Evolutionary conservation across 2,888 invertebrate species (phyloP).

Genomic region (Yponomeuta malinellus): DNA sequence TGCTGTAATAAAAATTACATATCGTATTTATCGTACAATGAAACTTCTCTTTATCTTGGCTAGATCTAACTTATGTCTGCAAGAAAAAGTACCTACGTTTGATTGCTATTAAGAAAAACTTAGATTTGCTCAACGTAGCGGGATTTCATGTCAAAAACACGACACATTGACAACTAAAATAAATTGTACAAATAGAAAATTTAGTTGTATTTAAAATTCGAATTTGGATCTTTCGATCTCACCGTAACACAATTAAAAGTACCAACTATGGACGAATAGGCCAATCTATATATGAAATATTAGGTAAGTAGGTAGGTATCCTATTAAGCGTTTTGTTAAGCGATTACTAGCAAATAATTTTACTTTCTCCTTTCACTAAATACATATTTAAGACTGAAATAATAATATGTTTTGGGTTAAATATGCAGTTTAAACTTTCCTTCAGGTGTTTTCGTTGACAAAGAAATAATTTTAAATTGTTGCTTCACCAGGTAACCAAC

Average conservation of each 20-base stretch:
- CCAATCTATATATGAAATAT: background rate
- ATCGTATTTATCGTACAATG: background rate
- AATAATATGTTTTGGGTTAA: too few species aligned
- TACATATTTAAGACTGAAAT: too few species aligned
- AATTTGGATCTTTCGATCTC: slow-evolving; percentile 3
- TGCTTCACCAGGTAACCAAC: too few species aligned
- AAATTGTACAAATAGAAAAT: slow-evolving; percentile 1
- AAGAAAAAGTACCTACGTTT: too few species aligned
- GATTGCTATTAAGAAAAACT: background rate
- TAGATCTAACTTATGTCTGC: background rate
- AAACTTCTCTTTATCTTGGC: background rate
- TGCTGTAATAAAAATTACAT: background rate
- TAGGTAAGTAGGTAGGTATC: background rate
- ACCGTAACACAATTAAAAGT: background rate
- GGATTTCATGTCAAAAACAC: background rate
- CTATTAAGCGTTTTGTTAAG: background rate
- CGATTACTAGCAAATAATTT: background rate
- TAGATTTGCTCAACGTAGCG: background rate
- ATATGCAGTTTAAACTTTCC: too few species aligned
- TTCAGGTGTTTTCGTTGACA: too few species aligned
- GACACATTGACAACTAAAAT: background rate
- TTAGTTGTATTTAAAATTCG: background rate
- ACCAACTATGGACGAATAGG: background rate
- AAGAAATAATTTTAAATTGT: too few species aligned
- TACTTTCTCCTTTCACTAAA: background rate